phyloP scores from a whole-genome alignment of 2,888 invertebrate species.

The Caenorhabditis wallacei region DNA sequence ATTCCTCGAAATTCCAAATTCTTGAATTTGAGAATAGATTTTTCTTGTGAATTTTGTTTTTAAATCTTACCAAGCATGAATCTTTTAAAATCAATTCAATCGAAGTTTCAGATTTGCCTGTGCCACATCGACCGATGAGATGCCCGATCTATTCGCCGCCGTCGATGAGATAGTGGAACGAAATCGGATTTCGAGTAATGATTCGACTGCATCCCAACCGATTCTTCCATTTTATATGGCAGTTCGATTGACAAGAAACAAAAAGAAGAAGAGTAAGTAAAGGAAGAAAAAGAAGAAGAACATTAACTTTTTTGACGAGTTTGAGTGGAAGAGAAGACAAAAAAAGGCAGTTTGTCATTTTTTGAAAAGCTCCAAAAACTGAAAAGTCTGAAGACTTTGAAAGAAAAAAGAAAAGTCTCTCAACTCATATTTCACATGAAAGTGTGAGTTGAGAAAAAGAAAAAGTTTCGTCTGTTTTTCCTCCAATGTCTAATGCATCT shows the following conservation, averaged over 20 bases:
- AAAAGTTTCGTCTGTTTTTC: neutral
- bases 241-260: slow-evolving; percentile 79
- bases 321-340: neutral
- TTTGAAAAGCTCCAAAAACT: slow-evolving; percentile 5
- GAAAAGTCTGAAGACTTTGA: neutral
- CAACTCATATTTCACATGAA: slow-evolving; percentile 34
- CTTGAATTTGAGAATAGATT: too few relatives aligned
- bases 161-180: slow-evolving; percentile 87
- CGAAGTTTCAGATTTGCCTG: slow-evolving; percentile 78
- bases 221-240: slow-evolving; percentile 82
- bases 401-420: slow-evolving; percentile 7
- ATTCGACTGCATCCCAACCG: slow-evolving; percentile 64
- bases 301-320: slow-evolving; percentile 44
- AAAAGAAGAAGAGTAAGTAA: slow-evolving; percentile 73
- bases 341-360: slow-evolving; percentile 3
- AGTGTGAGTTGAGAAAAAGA: neutral
- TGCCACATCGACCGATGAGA: slow-evolving; percentile 86
- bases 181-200: slow-evolving; percentile 39
- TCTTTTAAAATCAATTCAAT: too few relatives aligned
- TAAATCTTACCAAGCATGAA: too few relatives aligned
- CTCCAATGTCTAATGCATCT: slow-evolving; percentile 36
- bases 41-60: too few relatives aligned
- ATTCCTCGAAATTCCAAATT: too few relatives aligned
- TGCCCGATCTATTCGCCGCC: slow-evolving; percentile 95
- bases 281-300: neutral